phyloP scores from a whole-genome alignment of 2,888 invertebrate species.

The Lithosia quadra region DNA sequence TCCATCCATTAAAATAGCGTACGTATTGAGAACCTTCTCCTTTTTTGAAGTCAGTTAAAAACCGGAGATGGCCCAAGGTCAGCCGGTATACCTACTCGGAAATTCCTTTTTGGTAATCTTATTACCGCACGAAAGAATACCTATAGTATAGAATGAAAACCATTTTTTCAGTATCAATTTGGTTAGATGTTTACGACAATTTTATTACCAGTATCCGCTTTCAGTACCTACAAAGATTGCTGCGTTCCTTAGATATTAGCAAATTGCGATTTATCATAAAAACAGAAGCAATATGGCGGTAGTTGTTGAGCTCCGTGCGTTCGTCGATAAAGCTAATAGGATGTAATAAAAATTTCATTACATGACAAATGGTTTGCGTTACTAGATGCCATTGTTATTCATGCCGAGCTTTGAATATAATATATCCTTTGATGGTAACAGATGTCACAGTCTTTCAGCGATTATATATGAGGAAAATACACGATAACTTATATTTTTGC shows the following conservation, averaged over 20 bases:
- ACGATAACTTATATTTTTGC: not conserved
- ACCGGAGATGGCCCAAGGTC: too few species aligned
- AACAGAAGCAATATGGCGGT: not conserved
- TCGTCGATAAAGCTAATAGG: not conserved
- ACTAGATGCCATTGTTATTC: not conserved
- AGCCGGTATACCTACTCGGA: too few species aligned
- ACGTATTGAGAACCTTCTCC: too few species aligned
- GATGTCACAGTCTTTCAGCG: not conserved
- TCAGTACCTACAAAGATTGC: not conserved
- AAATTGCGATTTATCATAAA: not conserved
- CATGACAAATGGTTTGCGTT: slow-evolving; percentile 4
- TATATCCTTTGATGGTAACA: not conserved
- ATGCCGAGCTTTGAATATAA: not conserved
- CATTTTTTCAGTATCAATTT: not conserved
- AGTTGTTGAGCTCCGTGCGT: not conserved
- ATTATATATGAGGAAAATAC: not conserved
- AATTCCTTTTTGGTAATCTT: too few species aligned
- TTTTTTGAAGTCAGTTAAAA: too few species aligned
- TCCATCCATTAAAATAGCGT: too few species aligned
- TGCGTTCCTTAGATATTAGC: not conserved
- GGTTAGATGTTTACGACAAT: not conserved
- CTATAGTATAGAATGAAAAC: too few species aligned
- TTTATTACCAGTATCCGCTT: not conserved
- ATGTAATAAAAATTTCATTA: slow-evolving; percentile 6
- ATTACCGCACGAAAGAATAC: too few species aligned